Conservation (phyloP, 2,888 invertebrate genomes). For the Drosophila anomalata region DNA sequence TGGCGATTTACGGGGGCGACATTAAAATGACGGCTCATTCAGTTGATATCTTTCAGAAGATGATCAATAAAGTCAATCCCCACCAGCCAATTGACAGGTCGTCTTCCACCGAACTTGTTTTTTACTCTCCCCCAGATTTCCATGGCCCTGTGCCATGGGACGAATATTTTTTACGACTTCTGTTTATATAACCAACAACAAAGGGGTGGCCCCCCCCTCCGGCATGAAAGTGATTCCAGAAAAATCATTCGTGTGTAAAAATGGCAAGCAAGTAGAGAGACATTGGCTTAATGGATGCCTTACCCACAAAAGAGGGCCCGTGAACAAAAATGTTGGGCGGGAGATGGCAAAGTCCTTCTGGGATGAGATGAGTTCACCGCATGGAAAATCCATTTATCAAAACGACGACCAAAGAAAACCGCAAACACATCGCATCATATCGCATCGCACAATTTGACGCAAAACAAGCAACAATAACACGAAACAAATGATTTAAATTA, state of each 20-base stretch:
- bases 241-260: constrained; percentile 65
- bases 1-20: constrained; percentile 44
- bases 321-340: constrained; percentile 3
- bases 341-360: not conserved
- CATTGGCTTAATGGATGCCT: constrained; percentile 39
- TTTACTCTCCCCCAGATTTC: not conserved
- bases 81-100: constrained; percentile 50
- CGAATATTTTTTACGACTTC: constrained; percentile 45
- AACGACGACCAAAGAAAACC: constrained; percentile 43
- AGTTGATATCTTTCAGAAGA: constrained; percentile 48
- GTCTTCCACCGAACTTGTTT: constrained; percentile 5
- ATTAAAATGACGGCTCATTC: constrained; percentile 63
- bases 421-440: constrained; percentile 42
- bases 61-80: constrained; percentile 73
- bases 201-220: constrained; percentile 5
- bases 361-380: constrained; percentile 46
- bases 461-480: constrained; percentile 47
- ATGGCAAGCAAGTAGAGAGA: constrained; percentile 38
- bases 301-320: constrained; percentile 45
- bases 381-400: constrained; percentile 78
- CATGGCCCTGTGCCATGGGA: not conserved
- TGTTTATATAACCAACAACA: constrained; percentile 32
- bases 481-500: constrained; percentile 73
- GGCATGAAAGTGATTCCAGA: constrained; percentile 42
- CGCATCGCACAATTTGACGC: constrained; percentile 37